These are phyloP conservation scores for Eucidaris tribuloides DNA, from an alignment of 35 echinoderm and acorn worm species.

Conservation along the genomic window DNA sequence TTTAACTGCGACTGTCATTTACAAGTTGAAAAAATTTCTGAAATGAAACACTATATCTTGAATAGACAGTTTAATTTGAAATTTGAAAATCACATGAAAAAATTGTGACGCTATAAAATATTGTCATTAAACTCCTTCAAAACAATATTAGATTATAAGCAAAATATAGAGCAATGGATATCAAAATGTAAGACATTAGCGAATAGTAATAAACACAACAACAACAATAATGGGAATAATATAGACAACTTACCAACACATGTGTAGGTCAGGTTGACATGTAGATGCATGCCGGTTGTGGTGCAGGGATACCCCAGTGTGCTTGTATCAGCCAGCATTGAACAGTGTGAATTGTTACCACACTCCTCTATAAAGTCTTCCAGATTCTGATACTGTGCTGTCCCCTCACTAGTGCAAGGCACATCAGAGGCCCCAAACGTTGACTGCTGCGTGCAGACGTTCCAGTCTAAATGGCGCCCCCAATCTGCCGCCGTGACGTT, in stretches of 20 bases:
- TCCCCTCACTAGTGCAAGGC: conserved; percentile 35
- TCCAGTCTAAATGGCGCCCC: conserved; percentile 63
- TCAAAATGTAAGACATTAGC: too few species aligned
- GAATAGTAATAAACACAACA: too few species aligned
- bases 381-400: not conserved
- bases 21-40: too few species aligned
- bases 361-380: not conserved
- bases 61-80: too few species aligned
- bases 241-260: conserved; percentile 20
- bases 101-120: too few species aligned
- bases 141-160: too few species aligned
- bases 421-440: not conserved
- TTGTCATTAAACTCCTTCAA: too few species aligned
- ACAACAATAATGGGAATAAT: too few species aligned
- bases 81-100: too few species aligned
- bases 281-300: conserved; percentile 25
- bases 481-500: conserved; percentile 61
- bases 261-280: conserved; percentile 61
- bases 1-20: too few species aligned
- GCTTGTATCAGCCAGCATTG: conserved; percentile 20
- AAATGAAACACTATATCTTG: too few species aligned
- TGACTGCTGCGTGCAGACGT: conserved; percentile 62
- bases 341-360: conserved; percentile 32
- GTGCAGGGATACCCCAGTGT: conserved; percentile 48
- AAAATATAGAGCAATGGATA: too few species aligned